Evolutionary conservation across 2,113 vertebrate genomes (phyloP), one percentile per base, ranked within the genome.

Genomic region (Machaerirhynchus nigripectus): DNA sequence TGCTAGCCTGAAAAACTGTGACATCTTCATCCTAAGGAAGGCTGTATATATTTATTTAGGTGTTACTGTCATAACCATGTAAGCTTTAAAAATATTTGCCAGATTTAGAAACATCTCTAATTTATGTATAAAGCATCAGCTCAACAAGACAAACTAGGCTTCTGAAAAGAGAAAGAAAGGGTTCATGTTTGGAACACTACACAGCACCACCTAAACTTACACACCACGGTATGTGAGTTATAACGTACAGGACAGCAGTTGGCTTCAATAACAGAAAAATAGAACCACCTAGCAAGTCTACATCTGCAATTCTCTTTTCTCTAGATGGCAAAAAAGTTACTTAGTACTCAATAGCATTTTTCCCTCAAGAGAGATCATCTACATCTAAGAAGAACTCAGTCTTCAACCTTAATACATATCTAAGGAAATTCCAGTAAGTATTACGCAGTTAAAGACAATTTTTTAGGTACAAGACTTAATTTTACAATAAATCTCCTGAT

Each of bases 221-320:
- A 4, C 17, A 55, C 24, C 18, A 9, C 39, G 6, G 2, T 7
- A 60, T 15, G 5, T 0, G 13, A 81, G 23, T 40, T 84, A 30
- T 2, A 0, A 60, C 74, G 23, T 7, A 47, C 3, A 4, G 21
- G 7, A 76, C 52, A 44, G 44, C 39, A 80, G 39, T 0, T 10
- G 3, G 10, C 19, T 27, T 83, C 10, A 64, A 8, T 21, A 60
- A 40, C 5, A 79, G 10, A 47, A 39, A 67, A 91, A 47, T 0
- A 21, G 0, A 69, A 42, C 13, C 6, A 20, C 13, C 67, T 10
- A 86, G 30, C 14, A 21, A 39, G 61, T 10, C 35, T 33, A 1
- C 11, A 33, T 15, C 44, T n/a, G 37, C 28, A 59, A 12, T n/a
- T 84, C 39, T 86, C 31, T 27, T 67, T 50, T 23, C 17, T 68